A percentile compares a stretch with the other conserved stretches of the same genome.
Evolutionary conservation across 2,113 vertebrate genomes (phyloP).

Genomic region (Muntiacus reevesi): DNA sequence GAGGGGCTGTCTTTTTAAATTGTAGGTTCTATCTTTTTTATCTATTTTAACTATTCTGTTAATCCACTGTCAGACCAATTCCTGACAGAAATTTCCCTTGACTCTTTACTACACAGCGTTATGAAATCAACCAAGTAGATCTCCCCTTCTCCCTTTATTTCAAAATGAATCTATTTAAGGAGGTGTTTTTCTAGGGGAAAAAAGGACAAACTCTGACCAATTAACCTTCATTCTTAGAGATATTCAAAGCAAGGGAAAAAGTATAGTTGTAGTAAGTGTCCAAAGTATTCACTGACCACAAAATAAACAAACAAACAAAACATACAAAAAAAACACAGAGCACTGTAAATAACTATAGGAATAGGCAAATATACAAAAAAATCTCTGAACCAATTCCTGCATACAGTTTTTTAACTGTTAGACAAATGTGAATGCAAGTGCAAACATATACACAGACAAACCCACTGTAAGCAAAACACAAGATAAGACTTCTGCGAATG

Average conservation of each 20-base stretch:
- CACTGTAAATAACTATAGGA: background rate
- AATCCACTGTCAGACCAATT: background rate
- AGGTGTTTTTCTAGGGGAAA: background rate
- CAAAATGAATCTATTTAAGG: background rate
- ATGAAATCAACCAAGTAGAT: background rate
- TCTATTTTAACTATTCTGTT: background rate
- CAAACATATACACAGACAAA: background rate
- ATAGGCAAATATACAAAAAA: background rate
- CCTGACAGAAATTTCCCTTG: background rate
- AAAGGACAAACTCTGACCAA: background rate
- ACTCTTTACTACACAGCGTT: background rate
- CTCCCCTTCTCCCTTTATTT: background rate
- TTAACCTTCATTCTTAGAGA: background rate
- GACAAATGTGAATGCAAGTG: background rate
- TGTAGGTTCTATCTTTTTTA: background rate
- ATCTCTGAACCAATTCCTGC: background rate
- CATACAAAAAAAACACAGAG: background rate
- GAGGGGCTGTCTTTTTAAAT: too few relatives aligned
- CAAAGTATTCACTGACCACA: background rate
- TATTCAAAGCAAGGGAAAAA: background rate
- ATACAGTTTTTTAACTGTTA: background rate
- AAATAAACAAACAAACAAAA: background rate
- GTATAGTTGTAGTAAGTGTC: background rate
- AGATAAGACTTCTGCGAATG: background rate
- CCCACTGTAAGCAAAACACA: background rate